phyloP scores from a whole-genome alignment of 2,888 invertebrate genomes.

The Noctua pronuba region DNA sequence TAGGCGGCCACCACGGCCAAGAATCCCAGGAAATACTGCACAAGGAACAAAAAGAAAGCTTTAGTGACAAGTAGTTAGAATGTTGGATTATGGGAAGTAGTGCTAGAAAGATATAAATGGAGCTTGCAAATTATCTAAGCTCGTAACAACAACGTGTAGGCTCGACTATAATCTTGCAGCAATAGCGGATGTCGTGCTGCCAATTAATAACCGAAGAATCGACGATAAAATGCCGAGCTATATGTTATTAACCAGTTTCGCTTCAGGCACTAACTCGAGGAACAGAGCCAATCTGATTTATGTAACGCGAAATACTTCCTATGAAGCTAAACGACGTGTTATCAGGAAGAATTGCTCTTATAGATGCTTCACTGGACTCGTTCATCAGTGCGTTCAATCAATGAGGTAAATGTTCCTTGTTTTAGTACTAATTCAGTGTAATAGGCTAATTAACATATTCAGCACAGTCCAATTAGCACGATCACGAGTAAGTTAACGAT shows the following conservation, averaged over 20 bases:
- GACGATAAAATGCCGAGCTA: conserved; percentile 57
- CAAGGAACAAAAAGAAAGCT: conserved; percentile 55
- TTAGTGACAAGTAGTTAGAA: conserved; percentile 13
- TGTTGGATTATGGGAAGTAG: conserved; percentile 5
- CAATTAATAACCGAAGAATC: conserved; percentile 61
- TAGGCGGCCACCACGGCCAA: conserved; percentile 86
- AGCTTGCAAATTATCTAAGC: conserved; percentile 33
- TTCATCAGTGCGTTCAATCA: conserved; percentile 69
- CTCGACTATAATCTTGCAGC: conserved; percentile 29
- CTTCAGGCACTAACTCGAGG: conserved; percentile 72
- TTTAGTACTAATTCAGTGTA: conserved; percentile 42
- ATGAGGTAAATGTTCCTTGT: conserved; percentile 43
- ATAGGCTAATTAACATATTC: conserved; percentile 46
- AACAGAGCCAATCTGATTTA: conserved; percentile 71
- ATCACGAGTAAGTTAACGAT: conserved; percentile 55
- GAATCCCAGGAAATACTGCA: conserved; percentile 88
- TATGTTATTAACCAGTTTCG: conserved; percentile 74
- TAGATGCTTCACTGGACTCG: conserved; percentile 74
- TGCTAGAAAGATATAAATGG: conserved; percentile 24
- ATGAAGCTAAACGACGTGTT: conserved; percentile 46
- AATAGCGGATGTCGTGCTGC: conserved; percentile 50
- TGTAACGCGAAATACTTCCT: conserved; percentile 82
- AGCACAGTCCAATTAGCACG: conserved; percentile 68
- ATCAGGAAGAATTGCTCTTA: conserved; percentile 75
- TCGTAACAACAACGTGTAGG: conserved; percentile 33